Percentiles rank a stretch among this genome's conserved stretches.
Evolutionary conservation across 1,140 invertebrate species (phyloP).

Genomic region (Caerostris extrusa): DNA sequence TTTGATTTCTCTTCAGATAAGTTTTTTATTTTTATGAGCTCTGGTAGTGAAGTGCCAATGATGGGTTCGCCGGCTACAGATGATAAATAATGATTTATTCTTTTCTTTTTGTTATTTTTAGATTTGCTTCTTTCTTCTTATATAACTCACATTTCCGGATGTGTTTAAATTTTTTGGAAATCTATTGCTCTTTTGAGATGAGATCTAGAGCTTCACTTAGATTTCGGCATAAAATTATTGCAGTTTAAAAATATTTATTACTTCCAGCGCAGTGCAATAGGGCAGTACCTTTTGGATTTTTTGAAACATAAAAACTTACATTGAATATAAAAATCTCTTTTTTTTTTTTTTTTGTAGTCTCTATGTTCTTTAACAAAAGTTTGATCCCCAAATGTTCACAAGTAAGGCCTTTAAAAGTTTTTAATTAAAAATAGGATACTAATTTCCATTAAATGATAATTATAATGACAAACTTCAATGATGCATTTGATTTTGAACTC

Average conservation of each 20-base stretch:
- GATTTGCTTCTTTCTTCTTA: conserved; percentile 3
- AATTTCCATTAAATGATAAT: too few relatives aligned
- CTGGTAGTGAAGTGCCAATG: conserved; percentile 57
- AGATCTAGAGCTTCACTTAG: neutral
- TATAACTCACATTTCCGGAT: conserved; percentile 34
- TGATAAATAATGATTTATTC: conserved; percentile 74
- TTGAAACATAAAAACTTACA: too few relatives aligned
- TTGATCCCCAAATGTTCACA: too few relatives aligned
- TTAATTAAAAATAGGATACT: too few relatives aligned
- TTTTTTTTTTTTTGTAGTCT: too few relatives aligned
- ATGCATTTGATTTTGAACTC: too few relatives aligned
- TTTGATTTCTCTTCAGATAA: conserved; percentile 70
- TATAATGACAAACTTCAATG: too few relatives aligned
- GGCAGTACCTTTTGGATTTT: too few relatives aligned
- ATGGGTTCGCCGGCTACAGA: conserved; percentile 40
- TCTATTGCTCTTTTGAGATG: neutral
- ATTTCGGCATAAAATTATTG: neutral
- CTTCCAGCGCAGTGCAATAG: too few relatives aligned
- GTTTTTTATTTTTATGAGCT: conserved; percentile 59
- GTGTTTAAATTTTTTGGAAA: conserved; percentile 33
- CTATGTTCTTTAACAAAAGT: too few relatives aligned
- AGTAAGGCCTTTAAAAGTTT: too few relatives aligned
- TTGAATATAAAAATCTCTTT: too few relatives aligned
- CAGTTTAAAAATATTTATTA: conserved; percentile 8
- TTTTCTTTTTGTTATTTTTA: conserved; percentile 21